Base-by-base conservation (phyloP, 2,888 invertebrate species). In the Petrophora chlorosata region DNA sequence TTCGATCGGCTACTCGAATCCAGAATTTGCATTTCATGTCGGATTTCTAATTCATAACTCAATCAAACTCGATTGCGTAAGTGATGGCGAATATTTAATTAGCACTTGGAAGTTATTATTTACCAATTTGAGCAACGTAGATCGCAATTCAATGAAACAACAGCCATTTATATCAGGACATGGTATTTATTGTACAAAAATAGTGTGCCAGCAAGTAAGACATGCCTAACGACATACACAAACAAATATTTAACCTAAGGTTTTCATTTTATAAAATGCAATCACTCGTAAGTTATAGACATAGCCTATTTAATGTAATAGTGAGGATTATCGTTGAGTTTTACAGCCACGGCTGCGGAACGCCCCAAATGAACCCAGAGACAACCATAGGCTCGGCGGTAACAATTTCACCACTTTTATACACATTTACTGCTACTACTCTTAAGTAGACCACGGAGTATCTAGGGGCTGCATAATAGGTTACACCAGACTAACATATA, bases 131-230 rank as follows among this genome's bases (percentile, higher is more conserved):
- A 33, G 14, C 17, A 30, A 15, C 13, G 19, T 5, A 40, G 26
- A 14, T 17, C 3, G 3, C 9, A 35, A 19, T 30, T 25, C 17
- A 40, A 89, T 86, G 82, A 90, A 90, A 90, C 87, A 82, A 86
- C 67, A 62, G 52, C 58, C 63, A 25, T 56, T 70, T 67, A 73
- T 77, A 79, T 85, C 79, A 79, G 86, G 87, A 87, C 89, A 87
- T 85, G 85, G 84, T 88, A 86, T 88, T 89, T 90, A 90, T 90
- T 90, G 86, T 90, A 90, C 86, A 90, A 90, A 90, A 90, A 90
- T 90, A 90, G 85, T 88, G 89, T 88, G 89, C 88, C 87, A 86
- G 87, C 84, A 84, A 82, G 85, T 82, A 83, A 84, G 81, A 83
- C 87, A 84, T 86, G 85, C 79, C 77, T 85, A 84, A 81, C 81